phyloP scores from a whole-genome alignment of 2,113 vertebrate genomes.

The Heteronetta atricapilla region DNA sequence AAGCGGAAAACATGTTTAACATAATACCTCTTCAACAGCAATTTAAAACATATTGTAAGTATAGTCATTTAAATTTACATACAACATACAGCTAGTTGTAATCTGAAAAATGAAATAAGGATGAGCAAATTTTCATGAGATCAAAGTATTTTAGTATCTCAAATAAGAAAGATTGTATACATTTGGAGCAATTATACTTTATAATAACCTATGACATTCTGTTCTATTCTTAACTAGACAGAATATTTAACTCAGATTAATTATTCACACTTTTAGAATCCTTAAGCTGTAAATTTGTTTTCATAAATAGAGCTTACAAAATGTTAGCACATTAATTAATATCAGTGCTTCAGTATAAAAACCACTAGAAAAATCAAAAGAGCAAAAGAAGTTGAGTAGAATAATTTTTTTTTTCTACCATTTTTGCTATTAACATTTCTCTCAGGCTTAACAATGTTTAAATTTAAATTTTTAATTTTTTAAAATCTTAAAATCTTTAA shows the following conservation, averaged over 20 bases:
- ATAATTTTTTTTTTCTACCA: neutral
- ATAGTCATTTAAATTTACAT: neutral
- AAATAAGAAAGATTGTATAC: neutral
- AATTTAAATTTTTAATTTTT: no score
- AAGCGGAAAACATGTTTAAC: neutral
- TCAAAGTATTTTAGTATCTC: neutral
- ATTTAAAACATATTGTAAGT: neutral
- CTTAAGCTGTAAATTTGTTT: neutral
- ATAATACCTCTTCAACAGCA: neutral
- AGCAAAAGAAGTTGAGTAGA: neutral
- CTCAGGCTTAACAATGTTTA: neutral
- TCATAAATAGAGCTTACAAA: neutral
- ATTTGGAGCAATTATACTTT: neutral
- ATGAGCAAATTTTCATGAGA: neutral
- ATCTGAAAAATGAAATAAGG: neutral
- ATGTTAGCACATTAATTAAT: slow-evolving; percentile 28
- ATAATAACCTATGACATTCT: neutral
- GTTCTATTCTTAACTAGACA: slow-evolving; percentile 5
- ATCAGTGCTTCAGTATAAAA: neutral
- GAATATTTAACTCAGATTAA: slow-evolving; percentile 14
- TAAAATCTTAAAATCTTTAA: neutral
- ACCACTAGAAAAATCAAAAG: slow-evolving; percentile 1
- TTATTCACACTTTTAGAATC: slow-evolving; percentile 14
- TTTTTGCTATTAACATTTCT: neutral
- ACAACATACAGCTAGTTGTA: neutral